Evolutionary conservation across 2,888 invertebrate species (phyloP).

Genomic region (Omphaloscelis lunosa): DNA sequence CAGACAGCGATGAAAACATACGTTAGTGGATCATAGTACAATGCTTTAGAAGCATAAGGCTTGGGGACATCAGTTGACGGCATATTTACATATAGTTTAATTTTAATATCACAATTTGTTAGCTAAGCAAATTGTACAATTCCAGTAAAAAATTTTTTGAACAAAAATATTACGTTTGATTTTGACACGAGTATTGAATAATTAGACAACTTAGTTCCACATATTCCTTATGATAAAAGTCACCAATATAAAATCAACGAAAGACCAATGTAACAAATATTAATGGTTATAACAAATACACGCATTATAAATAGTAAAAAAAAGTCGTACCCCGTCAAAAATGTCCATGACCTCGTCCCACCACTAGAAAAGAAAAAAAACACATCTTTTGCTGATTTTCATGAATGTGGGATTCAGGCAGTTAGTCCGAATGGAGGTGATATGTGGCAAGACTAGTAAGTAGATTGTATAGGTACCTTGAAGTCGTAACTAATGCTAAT

Average conservation of each 20-base stretch:
- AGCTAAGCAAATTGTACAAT: slow-evolving; percentile 30
- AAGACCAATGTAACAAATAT: slow-evolving; percentile 46
- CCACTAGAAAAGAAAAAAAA: slow-evolving; percentile 95
- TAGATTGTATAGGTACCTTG: not conserved
- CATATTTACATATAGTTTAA: slow-evolving; percentile 44
- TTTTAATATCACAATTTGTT: slow-evolving; percentile 36
- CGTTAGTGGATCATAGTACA: slow-evolving; percentile 77
- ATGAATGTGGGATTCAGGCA: slow-evolving; percentile 59
- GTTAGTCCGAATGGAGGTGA: slow-evolving; percentile 50
- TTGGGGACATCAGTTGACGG: slow-evolving; percentile 46
- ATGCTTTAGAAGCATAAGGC: slow-evolving; percentile 33
- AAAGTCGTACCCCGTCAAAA: slow-evolving; percentile 97
- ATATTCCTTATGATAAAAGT: not conserved
- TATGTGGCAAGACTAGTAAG: slow-evolving; percentile 19
- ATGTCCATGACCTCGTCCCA: slow-evolving; percentile 99
- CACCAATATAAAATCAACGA: slow-evolving; percentile 16
- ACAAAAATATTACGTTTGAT: slow-evolving; percentile 6
- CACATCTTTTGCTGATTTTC: slow-evolving; percentile 76
- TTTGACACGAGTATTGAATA: not conserved
- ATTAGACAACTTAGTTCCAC: not conserved
- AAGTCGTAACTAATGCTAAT: slow-evolving; percentile 2
- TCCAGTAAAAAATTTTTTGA: slow-evolving; percentile 1
- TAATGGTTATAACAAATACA: slow-evolving; percentile 81
- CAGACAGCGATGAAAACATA: slow-evolving; percentile 79
- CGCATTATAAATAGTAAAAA: slow-evolving; percentile 85